Evolutionary conservation across 2,888 invertebrate species (phyloP).

Genomic region (Caenorhabditis macrosperma): DNA sequence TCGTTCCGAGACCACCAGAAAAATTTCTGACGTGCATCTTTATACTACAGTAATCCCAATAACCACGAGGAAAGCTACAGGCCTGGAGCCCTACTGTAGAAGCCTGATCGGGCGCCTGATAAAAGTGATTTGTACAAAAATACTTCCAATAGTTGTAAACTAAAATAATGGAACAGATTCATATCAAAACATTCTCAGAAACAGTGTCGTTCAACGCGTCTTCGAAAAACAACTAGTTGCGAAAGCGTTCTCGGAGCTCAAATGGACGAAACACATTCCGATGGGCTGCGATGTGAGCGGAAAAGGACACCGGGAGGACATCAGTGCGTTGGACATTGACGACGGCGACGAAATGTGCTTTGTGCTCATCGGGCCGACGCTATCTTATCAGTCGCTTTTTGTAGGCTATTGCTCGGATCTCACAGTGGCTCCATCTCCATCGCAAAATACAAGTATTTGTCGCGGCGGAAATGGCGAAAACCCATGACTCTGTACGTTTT

Average conservation of each 20-base stretch:
- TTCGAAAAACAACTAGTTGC: slow-evolving; percentile 32
- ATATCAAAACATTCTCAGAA: not conserved
- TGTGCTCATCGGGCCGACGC: too few species aligned
- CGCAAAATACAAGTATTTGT: slow-evolving; percentile 22
- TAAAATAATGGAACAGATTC: not conserved
- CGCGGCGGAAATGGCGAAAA: slow-evolving; percentile 22
- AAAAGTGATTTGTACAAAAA: too few species aligned
- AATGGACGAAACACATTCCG: slow-evolving; percentile 32
- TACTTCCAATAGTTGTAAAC: too few species aligned
- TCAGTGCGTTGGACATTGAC: slow-evolving; percentile 36
- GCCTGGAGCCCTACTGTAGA: too few species aligned
- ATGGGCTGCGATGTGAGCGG: slow-evolving; percentile 27
- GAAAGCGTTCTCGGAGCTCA: slow-evolving; percentile 1
- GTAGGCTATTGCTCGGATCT: slow-evolving; percentile 24
- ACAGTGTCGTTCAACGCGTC: not conserved
- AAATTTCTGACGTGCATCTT: not conserved
- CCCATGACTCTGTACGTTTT: slow-evolving; percentile 28
- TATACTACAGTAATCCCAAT: not conserved
- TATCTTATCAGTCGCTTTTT: not conserved
- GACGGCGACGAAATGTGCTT: slow-evolving; percentile 42
- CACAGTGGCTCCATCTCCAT: slow-evolving; percentile 15
- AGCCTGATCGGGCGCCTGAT: too few species aligned
- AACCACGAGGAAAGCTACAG: too few species aligned
- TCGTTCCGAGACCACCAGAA: not conserved
- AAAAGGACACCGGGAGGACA: slow-evolving; percentile 30